These are phyloP conservation scores for Porites lobata DNA, from an alignment of 92 coral and sea anemone genomes.

Conservation along the genomic window DNA sequence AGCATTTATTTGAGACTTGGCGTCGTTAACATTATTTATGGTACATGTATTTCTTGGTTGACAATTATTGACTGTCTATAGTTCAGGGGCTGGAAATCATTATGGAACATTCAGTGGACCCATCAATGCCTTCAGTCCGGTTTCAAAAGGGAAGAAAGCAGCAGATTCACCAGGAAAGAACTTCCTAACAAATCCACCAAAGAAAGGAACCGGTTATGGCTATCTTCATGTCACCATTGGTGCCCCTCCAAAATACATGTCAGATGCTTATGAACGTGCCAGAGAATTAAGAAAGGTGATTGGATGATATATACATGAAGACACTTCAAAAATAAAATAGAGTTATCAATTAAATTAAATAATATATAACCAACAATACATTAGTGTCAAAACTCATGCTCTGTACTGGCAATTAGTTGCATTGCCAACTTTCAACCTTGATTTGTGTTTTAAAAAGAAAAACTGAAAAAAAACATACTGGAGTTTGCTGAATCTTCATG, in stretches of 20 bases:
- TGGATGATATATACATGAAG: neutral
- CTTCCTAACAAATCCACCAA: constrained; percentile 97
- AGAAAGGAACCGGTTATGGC: constrained; percentile 96
- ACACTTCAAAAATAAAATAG: too few species aligned
- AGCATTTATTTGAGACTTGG: too few species aligned
- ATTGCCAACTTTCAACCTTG: too few species aligned
- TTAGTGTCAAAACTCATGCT: too few species aligned
- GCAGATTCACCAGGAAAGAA: constrained; percentile 83
- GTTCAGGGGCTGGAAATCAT: constrained; percentile 97
- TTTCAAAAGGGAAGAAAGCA: constrained; percentile 79
- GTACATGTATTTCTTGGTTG: too few species aligned
- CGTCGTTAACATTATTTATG: too few species aligned
- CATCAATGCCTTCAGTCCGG: constrained; percentile 93
- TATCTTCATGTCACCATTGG: constrained; percentile 94
- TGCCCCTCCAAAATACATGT: constrained; percentile 83
- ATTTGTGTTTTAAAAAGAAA: too few species aligned
- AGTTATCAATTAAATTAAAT: too few species aligned
- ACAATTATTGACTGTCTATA: neutral
- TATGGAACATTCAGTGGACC: constrained; percentile 98
- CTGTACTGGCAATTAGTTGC: too few species aligned
- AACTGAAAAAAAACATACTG: too few species aligned
- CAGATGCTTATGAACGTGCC: constrained; percentile 92
- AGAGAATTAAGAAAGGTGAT: constrained; percentile 92
- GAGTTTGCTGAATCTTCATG: too few species aligned
- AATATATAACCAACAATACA: too few species aligned